Evolutionary conservation across 2,797 vertebrate species (phyloP).

Genomic region (Cyclopterus lumpus): DNA sequence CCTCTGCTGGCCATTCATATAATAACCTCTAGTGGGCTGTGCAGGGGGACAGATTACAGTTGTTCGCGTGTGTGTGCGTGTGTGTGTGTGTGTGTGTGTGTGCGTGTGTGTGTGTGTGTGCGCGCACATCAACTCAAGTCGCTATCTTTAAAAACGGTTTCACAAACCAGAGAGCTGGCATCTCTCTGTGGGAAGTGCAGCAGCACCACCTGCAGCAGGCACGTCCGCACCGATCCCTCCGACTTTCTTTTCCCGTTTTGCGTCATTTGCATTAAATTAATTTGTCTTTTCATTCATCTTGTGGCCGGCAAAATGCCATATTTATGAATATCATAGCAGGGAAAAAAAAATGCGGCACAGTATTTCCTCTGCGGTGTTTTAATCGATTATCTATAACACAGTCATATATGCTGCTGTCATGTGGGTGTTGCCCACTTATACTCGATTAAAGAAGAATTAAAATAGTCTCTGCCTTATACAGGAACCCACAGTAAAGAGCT

Average conservation of each 20-base stretch:
- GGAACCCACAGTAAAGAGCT: background rate
- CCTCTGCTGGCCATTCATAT: background rate
- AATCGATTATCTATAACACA: background rate
- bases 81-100: too few species aligned
- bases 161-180: background rate
- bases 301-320: background rate
- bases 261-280: background rate
- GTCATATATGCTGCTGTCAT: background rate
- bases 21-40: background rate
- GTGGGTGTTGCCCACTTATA: background rate
- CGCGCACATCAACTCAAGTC: background rate
- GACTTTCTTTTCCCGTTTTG: background rate
- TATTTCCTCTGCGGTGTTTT: background rate
- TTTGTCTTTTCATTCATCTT: background rate
- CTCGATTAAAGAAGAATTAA: background rate
- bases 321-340: background rate
- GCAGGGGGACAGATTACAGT: background rate
- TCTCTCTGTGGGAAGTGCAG: background rate
- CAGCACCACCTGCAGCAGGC: background rate
- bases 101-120: too few species aligned
- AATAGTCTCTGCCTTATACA: too few species aligned
- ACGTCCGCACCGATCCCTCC: background rate
- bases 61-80: background rate
- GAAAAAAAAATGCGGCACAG: background rate
- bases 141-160: background rate